These are phyloP conservation scores for Eremophila alpestris DNA, from an alignment of 2,797 vertebrate genomes.

Conservation along the genomic window DNA sequence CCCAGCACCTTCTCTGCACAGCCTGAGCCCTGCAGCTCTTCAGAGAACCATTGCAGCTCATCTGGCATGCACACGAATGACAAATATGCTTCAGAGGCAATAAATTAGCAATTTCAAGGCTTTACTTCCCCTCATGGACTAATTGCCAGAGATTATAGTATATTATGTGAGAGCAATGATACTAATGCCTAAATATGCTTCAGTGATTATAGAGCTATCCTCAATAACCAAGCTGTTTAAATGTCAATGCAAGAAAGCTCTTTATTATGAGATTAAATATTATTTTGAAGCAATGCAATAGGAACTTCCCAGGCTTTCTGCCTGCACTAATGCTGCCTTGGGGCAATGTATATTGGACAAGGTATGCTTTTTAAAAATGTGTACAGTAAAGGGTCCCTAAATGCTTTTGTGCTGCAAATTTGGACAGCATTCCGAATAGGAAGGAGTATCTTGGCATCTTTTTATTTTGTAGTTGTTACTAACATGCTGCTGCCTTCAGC, in stretches of 20 bases:
- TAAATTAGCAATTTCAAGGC: constrained; percentile 72
- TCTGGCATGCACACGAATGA: constrained; percentile 52
- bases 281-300: constrained; percentile 61
- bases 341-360: constrained; percentile 15
- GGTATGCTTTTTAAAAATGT: neutral
- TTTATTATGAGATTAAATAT: constrained; percentile 73
- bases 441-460: neutral
- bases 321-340: constrained; percentile 33
- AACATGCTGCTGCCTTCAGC: neutral
- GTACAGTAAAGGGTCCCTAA: neutral
- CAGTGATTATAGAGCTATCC: constrained; percentile 71
- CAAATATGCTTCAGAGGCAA: constrained; percentile 68
- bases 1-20: neutral
- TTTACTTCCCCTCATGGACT: constrained; percentile 75
- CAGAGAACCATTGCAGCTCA: constrained; percentile 26
- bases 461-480: neutral
- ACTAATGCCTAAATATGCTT: constrained; percentile 77
- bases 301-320: constrained; percentile 50
- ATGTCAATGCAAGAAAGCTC: constrained; percentile 71
- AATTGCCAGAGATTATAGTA: constrained; percentile 76
- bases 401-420: neutral
- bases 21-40: neutral
- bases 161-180: constrained; percentile 73
- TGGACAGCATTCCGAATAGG: neutral
- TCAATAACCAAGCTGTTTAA: constrained; percentile 73